Evolutionary conservation across 1,140 invertebrate genomes (phyloP), one percentile per base, ranked within the genome.

Genomic region (Leptinotarsa undecemlineata): DNA sequence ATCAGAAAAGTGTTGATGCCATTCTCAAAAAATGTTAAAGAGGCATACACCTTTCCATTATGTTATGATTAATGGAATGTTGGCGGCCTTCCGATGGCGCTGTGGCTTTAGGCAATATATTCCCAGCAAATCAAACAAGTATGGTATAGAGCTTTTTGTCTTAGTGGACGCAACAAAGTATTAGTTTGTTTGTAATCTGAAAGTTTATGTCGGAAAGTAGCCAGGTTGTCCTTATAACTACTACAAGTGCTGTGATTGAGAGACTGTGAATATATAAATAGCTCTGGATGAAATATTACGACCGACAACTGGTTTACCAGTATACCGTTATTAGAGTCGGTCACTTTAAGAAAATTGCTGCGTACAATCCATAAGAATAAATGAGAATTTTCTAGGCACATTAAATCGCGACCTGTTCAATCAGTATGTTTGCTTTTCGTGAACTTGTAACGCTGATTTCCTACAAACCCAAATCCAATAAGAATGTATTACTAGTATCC

Each of bases 281-380:
- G 48, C 48, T 51, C 48, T 51, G 48, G 5, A n/a, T 0, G 3
- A 68, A 76, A 80, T 70, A 48, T 79, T 4, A 78, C 77, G 11
- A n/a, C 57, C 23, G 74, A 79, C 48, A 77, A 79, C 67, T 80
- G 73, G 69, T 77, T 74, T 48, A 80, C 76, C 71, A 73, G 57
- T 19, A 72, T 77, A 14, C 19, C 48, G 14, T 20, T 78, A 64
- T 48, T 64, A 19, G 62, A 33, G 68, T 67, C 62, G 19, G 14
- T 75, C 15, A 4, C 26, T 20, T 4, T 21, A 67, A 33, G 26
- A 67, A 67, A 33, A 67, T 67, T 23, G 20, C 4, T 67, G 6
- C 33, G 1, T 26, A 47, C 64, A 67, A 33, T 85, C 4, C 74
- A 76, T 48, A 82, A 81, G 74, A 84, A 84, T 57, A 85, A 85